These are phyloP conservation scores for Natator depressus DNA, from an alignment of 2,113 vertebrate species.

Conservation along the genomic window DNA sequence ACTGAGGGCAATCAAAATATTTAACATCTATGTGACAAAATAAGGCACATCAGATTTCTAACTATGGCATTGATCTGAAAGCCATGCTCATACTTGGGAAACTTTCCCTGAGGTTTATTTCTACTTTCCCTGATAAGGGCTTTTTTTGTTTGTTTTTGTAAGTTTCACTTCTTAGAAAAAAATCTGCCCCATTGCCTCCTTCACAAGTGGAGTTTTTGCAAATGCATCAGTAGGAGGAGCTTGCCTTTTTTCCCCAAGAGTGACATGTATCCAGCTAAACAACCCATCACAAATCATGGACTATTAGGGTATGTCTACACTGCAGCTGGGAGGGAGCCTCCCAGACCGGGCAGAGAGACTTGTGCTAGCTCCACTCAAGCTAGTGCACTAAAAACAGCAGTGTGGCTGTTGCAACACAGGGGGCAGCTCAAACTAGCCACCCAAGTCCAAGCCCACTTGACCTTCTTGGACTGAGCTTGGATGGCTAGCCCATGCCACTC, in stretches of 20 bases:
- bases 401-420: neutral
- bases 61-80: neutral
- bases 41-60: neutral
- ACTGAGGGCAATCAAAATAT: neutral
- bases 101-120: neutral
- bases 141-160: neutral
- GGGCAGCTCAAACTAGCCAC: neutral
- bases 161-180: neutral
- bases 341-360: neutral
- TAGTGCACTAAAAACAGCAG: neutral
- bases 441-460: neutral
- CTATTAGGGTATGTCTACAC: neutral
- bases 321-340: neutral
- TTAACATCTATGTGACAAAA: neutral
- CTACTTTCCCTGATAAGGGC: neutral
- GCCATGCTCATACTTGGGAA: neutral
- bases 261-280: neutral
- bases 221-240: neutral
- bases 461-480: neutral
- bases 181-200: neutral
- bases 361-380: neutral
- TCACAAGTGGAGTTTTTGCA: neutral
- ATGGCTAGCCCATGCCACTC: neutral
- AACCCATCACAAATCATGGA: neutral
- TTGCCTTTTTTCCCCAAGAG: neutral